Evolutionary conservation across 2,888 invertebrate species (phyloP), one percentile per base, ranked within the genome.

Genomic region (Leptopilina myrica): DNA sequence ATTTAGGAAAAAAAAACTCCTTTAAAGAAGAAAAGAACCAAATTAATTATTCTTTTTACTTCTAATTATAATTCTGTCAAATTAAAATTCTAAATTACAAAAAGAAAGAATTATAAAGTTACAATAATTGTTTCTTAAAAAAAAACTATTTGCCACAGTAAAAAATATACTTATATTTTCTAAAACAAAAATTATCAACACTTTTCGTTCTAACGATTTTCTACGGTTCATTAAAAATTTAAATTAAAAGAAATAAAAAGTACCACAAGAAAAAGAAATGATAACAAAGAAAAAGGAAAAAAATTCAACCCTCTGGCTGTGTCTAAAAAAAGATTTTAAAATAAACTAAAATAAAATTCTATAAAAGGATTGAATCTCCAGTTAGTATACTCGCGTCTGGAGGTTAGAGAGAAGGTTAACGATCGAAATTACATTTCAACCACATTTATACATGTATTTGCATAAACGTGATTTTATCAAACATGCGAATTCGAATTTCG

Each of bases 321-420:
- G 14, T 43, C 8, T 49, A 33, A 69, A 67, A 67, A 69, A 69
- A 62, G 62, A 15, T 3, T 59, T n/a, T 1, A 7, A 20, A 49
- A 53, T 56, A 49, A 26, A 49, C 46, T 15, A 67, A 46, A 67
- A 67, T 49, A 49, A 12, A 67, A 49, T 8, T 8, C 53, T 26
- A 26, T 12, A 14, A 77, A 76, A 79, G 43, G 43, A 43, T 43
- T 43, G 43, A 43, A 43, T 43, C 43, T 43, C 43, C 43, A 43
- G 43, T 43, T 43, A 43, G 8, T 7, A 43, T 5, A 43, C 43
- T 6, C 43, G 43, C 14, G 81, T 82, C 83, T 82, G 78, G 77
- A 86, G 82, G 81, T 84, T 76, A 64, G 20, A 12, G 20, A 12
- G 76, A 84, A 85, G 85, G 82, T 86, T 80, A 81, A 79, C 66